phyloP scores from a whole-genome alignment of 2,797 vertebrate genomes.

The Tokudaia tokunoshimensis region DNA sequence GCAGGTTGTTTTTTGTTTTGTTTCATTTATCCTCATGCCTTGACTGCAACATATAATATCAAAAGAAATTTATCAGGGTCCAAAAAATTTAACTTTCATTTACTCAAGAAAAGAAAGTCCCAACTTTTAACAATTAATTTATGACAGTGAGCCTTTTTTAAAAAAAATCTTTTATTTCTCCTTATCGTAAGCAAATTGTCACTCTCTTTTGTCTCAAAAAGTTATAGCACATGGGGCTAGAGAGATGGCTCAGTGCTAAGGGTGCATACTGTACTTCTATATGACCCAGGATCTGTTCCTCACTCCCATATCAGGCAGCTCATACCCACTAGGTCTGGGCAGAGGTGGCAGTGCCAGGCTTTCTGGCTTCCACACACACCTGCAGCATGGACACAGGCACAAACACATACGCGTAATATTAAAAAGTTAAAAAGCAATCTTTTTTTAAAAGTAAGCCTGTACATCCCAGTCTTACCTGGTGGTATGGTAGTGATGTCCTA shows the following conservation, averaged over 20 bases:
- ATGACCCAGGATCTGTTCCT: background rate
- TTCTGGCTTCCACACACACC: background rate
- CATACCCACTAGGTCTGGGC: background rate
- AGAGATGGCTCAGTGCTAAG: background rate
- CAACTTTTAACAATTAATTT: conserved; percentile 6
- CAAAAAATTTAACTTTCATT: conserved; percentile 27
- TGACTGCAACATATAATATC: background rate
- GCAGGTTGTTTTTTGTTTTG: background rate
- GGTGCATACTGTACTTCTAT: background rate
- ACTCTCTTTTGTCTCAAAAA: conserved; percentile 13
- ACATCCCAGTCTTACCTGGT: background rate
- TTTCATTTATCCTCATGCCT: background rate
- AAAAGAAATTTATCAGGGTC: background rate
- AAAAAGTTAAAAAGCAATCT: background rate
- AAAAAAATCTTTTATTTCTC: conserved; percentile 20
- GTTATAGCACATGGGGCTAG: background rate
- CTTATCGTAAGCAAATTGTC: background rate
- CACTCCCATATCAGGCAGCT: background rate
- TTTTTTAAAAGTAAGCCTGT: background rate
- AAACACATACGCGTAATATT: background rate
- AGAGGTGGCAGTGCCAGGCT: background rate
- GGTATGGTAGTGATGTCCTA: background rate
- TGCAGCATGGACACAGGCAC: background rate
- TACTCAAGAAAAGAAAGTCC: background rate
- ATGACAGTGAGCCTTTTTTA: background rate